phyloP scores from a whole-genome alignment of 2,113 vertebrate species.

The Meleagris gallopavo region DNA sequence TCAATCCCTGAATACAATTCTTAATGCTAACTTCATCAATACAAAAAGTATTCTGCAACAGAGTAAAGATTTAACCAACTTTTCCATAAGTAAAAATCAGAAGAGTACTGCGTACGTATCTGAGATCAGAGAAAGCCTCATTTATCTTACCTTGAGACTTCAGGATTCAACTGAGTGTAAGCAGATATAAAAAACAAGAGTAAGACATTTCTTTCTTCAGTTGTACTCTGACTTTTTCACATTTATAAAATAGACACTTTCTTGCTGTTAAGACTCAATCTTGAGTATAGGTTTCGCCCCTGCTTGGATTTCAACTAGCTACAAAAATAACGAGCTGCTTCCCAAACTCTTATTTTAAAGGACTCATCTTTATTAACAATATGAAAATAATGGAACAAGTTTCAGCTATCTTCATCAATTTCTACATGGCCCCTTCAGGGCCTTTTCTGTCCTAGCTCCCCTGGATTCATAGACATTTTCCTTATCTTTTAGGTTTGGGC shows the following conservation, averaged over 20 bases:
- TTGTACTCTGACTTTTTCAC: not conserved
- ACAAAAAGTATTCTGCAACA: not conserved
- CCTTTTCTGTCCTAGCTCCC: slow-evolving; percentile 54
- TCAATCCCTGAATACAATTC: not conserved
- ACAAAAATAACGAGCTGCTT: not conserved
- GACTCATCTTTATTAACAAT: not conserved
- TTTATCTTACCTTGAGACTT: not conserved
- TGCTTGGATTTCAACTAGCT: not conserved
- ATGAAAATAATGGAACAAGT: not conserved
- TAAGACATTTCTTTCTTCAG: not conserved
- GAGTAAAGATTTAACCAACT: not conserved
- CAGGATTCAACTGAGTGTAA: not conserved
- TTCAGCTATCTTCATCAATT: not conserved
- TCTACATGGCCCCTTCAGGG: not conserved
- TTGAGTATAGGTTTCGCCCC: not conserved
- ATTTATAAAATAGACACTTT: not conserved
- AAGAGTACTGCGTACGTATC: fast-evolving
- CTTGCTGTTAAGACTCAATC: not conserved
- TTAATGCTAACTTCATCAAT: not conserved
- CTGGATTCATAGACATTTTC: not conserved
- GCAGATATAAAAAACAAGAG: not conserved
- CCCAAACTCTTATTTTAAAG: not conserved
- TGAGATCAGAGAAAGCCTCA: not conserved
- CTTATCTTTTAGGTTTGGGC: not conserved
- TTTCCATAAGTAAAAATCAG: not conserved